A percentile compares a stretch with the other conserved stretches of the same genome.
phyloP scores from a whole-genome alignment of 1,140 invertebrate species.

The Propsilocerus akamusi region DNA sequence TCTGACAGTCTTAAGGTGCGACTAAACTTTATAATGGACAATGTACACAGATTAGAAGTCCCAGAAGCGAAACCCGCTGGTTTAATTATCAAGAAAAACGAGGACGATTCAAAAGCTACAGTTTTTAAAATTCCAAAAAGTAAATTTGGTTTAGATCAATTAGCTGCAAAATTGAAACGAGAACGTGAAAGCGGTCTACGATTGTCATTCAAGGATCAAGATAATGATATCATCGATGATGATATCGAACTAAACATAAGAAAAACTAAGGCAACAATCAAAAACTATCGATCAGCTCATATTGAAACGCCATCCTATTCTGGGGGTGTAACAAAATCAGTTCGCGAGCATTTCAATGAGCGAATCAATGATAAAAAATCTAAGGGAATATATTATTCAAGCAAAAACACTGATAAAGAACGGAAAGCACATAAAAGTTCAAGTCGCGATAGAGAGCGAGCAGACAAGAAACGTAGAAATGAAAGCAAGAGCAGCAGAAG shows the following conservation, averaged over 20 bases:
- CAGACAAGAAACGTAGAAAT: constrained; percentile 11
- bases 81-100: constrained; percentile 67
- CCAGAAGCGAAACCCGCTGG: constrained; percentile 47
- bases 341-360: constrained; percentile 47
- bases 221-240: constrained; percentile 17
- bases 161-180: constrained; percentile 54
- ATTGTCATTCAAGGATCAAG: constrained; percentile 42
- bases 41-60: constrained; percentile 67
- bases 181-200: constrained; percentile 40
- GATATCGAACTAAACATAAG: constrained; percentile 19
- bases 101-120: constrained; percentile 28
- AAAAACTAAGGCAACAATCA: constrained; percentile 24
- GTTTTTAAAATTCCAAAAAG: constrained; percentile 71
- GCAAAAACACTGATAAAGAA: constrained; percentile 5
- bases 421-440: constrained; percentile 10
- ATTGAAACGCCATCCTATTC: constrained; percentile 88
- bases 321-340: constrained; percentile 69
- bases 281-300: constrained; percentile 55
- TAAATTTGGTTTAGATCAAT: constrained; percentile 67
- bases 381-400: constrained; percentile 2
- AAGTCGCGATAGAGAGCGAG: constrained; percentile 13
- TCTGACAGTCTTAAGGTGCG: too few species aligned
- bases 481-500: constrained; percentile 29
- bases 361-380: constrained; percentile 25
- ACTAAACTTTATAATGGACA: constrained; percentile 13